Conservation (phyloP, 2,113 vertebrate genomes). For the Percina caprodes region DNA sequence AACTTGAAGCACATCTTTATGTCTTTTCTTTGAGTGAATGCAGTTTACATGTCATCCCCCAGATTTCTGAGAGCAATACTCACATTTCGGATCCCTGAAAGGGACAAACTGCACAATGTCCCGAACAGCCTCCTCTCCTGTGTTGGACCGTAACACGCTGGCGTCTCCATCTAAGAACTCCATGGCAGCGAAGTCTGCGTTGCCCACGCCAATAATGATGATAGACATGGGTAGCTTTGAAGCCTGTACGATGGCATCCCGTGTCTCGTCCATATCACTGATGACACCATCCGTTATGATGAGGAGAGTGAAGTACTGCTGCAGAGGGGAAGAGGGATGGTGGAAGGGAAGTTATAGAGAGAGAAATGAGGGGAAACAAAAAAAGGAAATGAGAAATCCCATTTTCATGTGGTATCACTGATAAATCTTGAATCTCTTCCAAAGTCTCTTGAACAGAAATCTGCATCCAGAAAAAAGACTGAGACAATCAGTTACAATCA, state of each 20-base stretch:
- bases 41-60: too few species aligned
- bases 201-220: slow-evolving; percentile 98
- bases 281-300: slow-evolving; percentile 99
- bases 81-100: slow-evolving; percentile 94
- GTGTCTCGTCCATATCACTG: slow-evolving; percentile 98
- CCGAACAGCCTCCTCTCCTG: slow-evolving; percentile 92
- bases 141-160: slow-evolving; percentile 89
- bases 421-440: not conserved
- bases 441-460: not conserved
- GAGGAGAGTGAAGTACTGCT: slow-evolving; percentile 99
- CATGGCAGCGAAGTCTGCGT: slow-evolving; percentile 97
- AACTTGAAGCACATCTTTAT: too few species aligned
- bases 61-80: slow-evolving; percentile 69
- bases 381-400: not conserved
- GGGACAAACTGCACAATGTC: slow-evolving; percentile 99
- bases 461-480: not conserved
- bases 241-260: slow-evolving; percentile 93
- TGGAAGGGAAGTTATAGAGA: not conserved
- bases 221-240: slow-evolving; percentile 99
- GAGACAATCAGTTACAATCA: not conserved
- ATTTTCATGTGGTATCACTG: slow-evolving; percentile 3
- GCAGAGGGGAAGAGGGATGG: slow-evolving; percentile 43
- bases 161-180: slow-evolving; percentile 97
- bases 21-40: too few species aligned
- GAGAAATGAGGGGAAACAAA: not conserved